Conservation (phyloP, 2,797 vertebrate species). For the Tangara arthus region DNA sequence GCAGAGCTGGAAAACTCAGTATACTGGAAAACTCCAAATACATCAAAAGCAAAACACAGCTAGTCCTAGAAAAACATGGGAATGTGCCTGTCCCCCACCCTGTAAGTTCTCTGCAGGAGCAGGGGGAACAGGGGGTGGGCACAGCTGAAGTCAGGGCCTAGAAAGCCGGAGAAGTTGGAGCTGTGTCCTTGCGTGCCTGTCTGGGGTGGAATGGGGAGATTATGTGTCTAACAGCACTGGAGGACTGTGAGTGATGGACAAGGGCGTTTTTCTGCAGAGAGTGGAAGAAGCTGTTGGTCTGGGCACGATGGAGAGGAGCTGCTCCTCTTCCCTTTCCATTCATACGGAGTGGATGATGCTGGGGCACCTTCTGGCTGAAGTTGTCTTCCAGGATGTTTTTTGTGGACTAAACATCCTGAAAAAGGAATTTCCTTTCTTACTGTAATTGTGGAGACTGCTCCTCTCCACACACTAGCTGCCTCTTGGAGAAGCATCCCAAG, state of each 20-base stretch:
- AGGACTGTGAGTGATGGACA: rapidly evolving
- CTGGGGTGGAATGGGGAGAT: not conserved
- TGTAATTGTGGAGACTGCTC: not conserved
- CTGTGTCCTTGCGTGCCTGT: rapidly evolving
- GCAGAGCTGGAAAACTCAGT: not conserved
- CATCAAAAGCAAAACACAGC: not conserved
- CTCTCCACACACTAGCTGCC: rapidly evolving
- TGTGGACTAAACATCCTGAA: not conserved
- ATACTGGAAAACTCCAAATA: not conserved
- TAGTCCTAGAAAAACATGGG: rapidly evolving
- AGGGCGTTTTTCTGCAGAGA: not conserved
- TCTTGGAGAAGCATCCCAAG: not conserved
- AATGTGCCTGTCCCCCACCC: too few species aligned
- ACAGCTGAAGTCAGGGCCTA: not conserved
- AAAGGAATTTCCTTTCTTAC: not conserved
- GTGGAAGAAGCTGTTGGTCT: not conserved
- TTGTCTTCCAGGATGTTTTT: rapidly evolving
- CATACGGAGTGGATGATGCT: rapidly evolving
- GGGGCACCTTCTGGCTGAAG: not conserved
- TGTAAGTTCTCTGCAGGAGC: rapidly evolving
- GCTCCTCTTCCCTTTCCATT: not conserved
- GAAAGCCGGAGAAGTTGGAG: rapidly evolving
- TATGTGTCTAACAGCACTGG: rapidly evolving
- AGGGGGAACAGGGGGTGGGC: not conserved
- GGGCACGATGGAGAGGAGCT: not conserved